Evolutionary conservation across 2,113 vertebrate genomes (phyloP), one percentile per base, ranked within the genome.

Genomic region (Notarius quadriscutis): DNA sequence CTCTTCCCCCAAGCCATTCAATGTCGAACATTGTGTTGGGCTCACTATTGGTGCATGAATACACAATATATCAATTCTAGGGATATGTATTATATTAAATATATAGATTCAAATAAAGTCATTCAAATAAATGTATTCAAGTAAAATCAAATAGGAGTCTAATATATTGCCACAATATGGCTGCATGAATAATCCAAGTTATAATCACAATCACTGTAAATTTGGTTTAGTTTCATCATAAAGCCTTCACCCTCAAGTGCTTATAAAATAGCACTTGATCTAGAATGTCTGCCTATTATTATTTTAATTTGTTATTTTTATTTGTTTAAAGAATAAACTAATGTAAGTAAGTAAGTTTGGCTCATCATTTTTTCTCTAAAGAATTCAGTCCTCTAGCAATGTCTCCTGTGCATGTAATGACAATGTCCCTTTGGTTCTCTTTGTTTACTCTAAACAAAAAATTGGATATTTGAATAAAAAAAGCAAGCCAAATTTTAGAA

Each of bases 11-110:
- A 0, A 95, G 94, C 98, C 98, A 99, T 91, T 99, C 97, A 17
- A 99, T 95, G 87, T 99, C 97, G 51, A 99, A 99, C 97, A 98
- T 97, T 89, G 96, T 96, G 92, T 95, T 96, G 89, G 95, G 93
- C 83, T 96, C 96, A 0, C 98, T 99, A 94, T 11, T 65, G 85
- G 60, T 7, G 12, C 74, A 67, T 14, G 12, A 72, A 63, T 15
- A 41, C 8, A 53, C 22, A 83, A 41, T 10, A 53, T 86, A 55
- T 71, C 27, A 55, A 22, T 78, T 58, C 15, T 25, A 50, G 58
- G 48, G 5, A 60, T 60, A 81, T 27, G 14, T 20, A 20, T 4
- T 10, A 81, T 81, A 41, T 62, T 7, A 7, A n/a, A 51, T 5
- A 22, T 53, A 53, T 5, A 51, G 55, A 57, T 20, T 34, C 5